A percentile compares a stretch with the other conserved stretches of the same genome.
Conservation (phyloP, 92 coral and sea anemone species). For the Porites cylindrica region DNA sequence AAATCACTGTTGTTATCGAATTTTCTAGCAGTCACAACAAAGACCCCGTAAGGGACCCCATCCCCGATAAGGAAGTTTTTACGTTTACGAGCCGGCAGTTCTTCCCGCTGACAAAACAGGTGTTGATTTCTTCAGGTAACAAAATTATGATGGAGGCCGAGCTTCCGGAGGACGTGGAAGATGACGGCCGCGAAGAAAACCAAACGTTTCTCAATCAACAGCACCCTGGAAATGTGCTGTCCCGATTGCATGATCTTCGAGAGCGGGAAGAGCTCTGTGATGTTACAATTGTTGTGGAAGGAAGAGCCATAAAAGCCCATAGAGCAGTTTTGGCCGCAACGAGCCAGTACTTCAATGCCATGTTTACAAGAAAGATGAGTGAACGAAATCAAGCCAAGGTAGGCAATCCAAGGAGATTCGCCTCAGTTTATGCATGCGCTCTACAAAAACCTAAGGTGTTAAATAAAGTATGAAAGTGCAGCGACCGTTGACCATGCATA, state of each 20-base stretch:
- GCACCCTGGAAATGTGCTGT: slow-evolving; percentile 80
- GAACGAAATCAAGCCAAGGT: slow-evolving; percentile 89
- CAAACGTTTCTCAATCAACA: slow-evolving; percentile 80
- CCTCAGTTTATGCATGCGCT: background rate
- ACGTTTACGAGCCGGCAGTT: slow-evolving; percentile 62
- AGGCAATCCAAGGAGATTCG: slow-evolving; percentile 10
- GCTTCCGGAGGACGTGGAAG: slow-evolving; percentile 66
- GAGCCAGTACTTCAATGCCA: slow-evolving; percentile 94
- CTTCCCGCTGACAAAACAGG: slow-evolving; percentile 64
- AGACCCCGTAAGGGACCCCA: no score
- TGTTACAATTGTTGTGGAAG: slow-evolving; percentile 82
- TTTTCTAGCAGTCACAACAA: no score
- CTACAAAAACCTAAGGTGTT: background rate
- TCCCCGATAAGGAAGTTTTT: background rate
- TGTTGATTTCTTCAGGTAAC: background rate
- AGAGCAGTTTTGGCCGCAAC: slow-evolving; percentile 94
- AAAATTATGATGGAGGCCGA: no score
- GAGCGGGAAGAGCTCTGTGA: slow-evolving; percentile 95
- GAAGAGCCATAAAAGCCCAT: slow-evolving; percentile 81
- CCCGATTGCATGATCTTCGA: slow-evolving; percentile 85
- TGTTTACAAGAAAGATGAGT: slow-evolving; percentile 91
- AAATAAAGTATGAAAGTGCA: background rate
- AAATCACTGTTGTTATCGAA: no score
- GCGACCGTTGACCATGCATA: background rate
- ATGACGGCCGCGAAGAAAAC: slow-evolving; percentile 49